Evolutionary conservation across 2,113 vertebrate species (phyloP).

Genomic region (Leucosticte australis): DNA sequence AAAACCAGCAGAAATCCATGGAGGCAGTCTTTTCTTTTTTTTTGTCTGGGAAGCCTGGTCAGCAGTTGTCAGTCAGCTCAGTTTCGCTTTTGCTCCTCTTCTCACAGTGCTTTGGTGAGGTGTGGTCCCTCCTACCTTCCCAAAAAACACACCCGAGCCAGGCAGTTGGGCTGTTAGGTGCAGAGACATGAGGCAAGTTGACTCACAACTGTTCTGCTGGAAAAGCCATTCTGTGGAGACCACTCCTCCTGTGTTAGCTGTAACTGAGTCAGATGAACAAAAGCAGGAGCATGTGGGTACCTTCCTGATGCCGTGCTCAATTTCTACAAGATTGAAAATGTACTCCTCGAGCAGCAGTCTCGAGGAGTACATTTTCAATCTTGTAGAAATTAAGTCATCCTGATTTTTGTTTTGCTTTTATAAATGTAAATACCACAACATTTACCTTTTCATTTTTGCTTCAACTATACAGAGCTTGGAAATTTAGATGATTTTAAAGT

Average conservation of each 20-base stretch:
- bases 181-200: neutral
- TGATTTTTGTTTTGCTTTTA: neutral
- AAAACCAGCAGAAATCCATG: neutral
- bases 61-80: fast-evolving
- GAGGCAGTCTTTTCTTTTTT: neutral
- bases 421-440: neutral
- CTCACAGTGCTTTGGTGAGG: neutral
- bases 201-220: neutral
- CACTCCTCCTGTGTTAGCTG: neutral
- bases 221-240: neutral
- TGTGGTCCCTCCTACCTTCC: neutral
- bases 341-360: neutral
- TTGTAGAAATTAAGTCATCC: neutral
- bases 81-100: neutral
- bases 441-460: neutral
- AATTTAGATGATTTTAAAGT: neutral
- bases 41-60: neutral
- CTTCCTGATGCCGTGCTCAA: neutral
- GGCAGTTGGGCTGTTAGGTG: neutral
- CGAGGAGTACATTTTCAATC: neutral
- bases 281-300: neutral
- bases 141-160: fast-evolving
- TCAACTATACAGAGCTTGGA: neutral
- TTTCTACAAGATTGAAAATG: too few relatives aligned
- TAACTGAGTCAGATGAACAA: neutral